Conservation (phyloP, 2,888 invertebrate species). For the Tortrix viridana region DNA sequence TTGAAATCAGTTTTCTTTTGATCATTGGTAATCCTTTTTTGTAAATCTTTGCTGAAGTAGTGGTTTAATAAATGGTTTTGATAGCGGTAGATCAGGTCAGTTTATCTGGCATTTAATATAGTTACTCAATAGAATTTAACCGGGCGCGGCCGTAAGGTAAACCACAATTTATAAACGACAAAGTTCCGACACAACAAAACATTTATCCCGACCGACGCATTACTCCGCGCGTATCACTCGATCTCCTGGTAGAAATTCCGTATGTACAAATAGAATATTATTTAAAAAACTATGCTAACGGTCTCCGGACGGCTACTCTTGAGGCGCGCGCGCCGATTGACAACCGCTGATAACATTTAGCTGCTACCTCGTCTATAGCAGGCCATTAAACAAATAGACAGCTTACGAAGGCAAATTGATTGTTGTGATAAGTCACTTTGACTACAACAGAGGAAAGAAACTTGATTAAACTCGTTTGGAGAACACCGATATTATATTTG, state of each 20-base stretch:
- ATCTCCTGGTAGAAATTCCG: conserved; percentile 44
- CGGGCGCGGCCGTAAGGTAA: conserved; percentile 15
- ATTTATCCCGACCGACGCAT: conserved; percentile 47
- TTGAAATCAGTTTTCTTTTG: no score
- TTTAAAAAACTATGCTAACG: conserved; percentile 44
- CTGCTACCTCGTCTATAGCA: conserved; percentile 67
- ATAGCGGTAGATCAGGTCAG: conserved; percentile 15
- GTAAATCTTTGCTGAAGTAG: no score
- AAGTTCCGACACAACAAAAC: conserved; percentile 45
- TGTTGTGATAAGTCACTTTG: conserved; percentile 74
- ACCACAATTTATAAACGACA: conserved; percentile 35
- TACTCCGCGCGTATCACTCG: conserved; percentile 45
- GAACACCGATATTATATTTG: conserved; percentile 31
- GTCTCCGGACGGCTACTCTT: conserved; percentile 57
- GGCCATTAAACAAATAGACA: conserved; percentile 80
- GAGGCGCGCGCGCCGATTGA: conserved; percentile 70
- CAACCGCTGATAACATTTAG: conserved; percentile 77
- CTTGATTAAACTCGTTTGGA: conserved; percentile 34
- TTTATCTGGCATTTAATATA: conserved; percentile 27
- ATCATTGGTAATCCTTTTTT: no score
- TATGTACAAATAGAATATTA: conserved; percentile 43
- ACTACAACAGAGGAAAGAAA: conserved; percentile 49
- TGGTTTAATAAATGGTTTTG: conserved; percentile 5
- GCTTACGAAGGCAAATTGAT: conserved; percentile 73
- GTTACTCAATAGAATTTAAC: conserved; percentile 25